phyloP scores from a whole-genome alignment of 2,113 vertebrate genomes.

The Hemicordylus capensis region DNA sequence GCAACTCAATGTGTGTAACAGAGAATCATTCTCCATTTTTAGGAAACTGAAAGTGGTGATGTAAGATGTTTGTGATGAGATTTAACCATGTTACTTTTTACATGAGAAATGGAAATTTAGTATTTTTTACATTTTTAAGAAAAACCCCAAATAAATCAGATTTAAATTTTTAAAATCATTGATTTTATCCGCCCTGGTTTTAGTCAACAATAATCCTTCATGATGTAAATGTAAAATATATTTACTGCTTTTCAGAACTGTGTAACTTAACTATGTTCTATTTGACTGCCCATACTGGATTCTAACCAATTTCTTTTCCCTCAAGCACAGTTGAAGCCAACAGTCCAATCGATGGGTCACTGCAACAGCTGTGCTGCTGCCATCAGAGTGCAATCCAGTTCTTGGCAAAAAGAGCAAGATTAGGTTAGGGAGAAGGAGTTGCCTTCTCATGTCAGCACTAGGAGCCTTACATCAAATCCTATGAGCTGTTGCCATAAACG shows the following conservation, averaged over 20 bases:
- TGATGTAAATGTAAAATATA: neutral
- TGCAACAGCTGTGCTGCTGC: neutral
- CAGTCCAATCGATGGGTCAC: neutral
- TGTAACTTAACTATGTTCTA: neutral
- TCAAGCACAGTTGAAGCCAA: neutral
- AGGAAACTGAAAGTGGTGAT: too few relatives aligned
- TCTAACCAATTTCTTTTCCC: neutral
- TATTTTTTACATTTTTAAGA: too few relatives aligned
- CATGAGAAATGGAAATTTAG: too few relatives aligned
- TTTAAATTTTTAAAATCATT: neutral
- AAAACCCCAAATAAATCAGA: too few relatives aligned
- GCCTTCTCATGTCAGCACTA: neutral
- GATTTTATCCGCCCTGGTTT: neutral
- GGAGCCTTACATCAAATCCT: neutral
- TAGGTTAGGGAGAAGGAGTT: neutral
- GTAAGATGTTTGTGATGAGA: too few relatives aligned
- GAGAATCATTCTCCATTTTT: too few relatives aligned
- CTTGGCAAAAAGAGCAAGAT: neutral
- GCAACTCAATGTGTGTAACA: too few relatives aligned
- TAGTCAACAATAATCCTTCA: too few relatives aligned
- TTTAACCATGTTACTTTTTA: too few relatives aligned
- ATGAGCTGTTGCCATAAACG: neutral
- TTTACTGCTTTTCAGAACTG: neutral
- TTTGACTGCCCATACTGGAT: neutral
- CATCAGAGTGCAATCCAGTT: neutral